Evolutionary conservation across 2,888 invertebrate genomes (phyloP).

Genomic region (Leptinotarsa peninsularis): DNA sequence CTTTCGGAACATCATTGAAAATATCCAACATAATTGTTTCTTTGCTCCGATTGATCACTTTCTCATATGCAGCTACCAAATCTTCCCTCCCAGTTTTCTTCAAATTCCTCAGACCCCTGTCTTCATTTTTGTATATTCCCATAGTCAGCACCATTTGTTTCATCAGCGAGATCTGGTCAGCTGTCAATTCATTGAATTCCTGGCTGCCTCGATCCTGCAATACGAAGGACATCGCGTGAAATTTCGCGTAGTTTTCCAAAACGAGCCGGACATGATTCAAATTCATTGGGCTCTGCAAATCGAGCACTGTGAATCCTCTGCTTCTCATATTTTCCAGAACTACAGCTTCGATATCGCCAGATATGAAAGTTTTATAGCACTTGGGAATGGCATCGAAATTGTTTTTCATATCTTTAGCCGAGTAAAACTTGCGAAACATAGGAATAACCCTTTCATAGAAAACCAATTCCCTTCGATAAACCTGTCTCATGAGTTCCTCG

Average conservation of each 20-base stretch:
- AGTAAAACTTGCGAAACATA: slow-evolving; percentile 34
- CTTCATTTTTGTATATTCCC: not conserved
- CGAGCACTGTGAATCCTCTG: slow-evolving; percentile 32
- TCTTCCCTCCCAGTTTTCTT: slow-evolving; percentile 4
- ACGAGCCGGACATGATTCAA: slow-evolving; percentile 35
- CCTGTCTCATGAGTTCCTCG: not conserved
- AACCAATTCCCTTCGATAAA: slow-evolving; percentile 35
- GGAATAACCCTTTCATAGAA: slow-evolving; percentile 36
- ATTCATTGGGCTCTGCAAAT: slow-evolving; percentile 27
- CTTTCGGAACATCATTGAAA: slow-evolving; percentile 20
- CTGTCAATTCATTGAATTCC: slow-evolving; percentile 23
- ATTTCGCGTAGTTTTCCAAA: slow-evolving; percentile 37
- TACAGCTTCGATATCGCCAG: slow-evolving; percentile 29
- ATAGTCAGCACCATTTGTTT: not conserved
- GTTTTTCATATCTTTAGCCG: slow-evolving; percentile 11
- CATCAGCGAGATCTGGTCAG: not conserved
- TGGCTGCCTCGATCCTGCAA: slow-evolving; percentile 28
- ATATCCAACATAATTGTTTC: slow-evolving; percentile 25
- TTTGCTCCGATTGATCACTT: slow-evolving; percentile 19
- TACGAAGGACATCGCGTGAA: slow-evolving; percentile 45
- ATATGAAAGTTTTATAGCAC: slow-evolving; percentile 33
- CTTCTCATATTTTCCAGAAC: slow-evolving; percentile 39
- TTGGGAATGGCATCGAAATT: slow-evolving; percentile 32
- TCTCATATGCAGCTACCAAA: slow-evolving; percentile 12
- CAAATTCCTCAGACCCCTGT: not conserved